Conservation (phyloP, 2,797 vertebrate species). For the Sebastes kiyomatsui region DNA sequence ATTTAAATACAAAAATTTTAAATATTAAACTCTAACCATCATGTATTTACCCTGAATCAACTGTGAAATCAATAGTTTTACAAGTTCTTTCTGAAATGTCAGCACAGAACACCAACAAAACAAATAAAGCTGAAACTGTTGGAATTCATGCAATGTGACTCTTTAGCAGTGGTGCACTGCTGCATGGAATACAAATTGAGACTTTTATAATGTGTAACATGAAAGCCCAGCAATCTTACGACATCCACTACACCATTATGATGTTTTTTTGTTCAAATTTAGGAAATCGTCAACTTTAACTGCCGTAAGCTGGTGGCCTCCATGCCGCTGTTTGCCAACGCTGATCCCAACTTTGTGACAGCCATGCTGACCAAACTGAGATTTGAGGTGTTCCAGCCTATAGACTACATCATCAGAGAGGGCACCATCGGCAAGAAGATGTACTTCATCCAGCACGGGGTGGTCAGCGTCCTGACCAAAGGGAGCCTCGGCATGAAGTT, state of each 20-base stretch:
- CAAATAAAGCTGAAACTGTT: not conserved
- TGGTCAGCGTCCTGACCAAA: conserved; percentile 92
- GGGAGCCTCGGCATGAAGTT: conserved; percentile 93
- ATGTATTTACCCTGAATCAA: not conserved
- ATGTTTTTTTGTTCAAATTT: not conserved
- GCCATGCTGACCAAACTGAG: conserved; percentile 94
- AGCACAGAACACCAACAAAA: not conserved
- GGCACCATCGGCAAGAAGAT: conserved; percentile 97
- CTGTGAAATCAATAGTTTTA: not conserved
- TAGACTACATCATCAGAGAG: conserved; percentile 91
- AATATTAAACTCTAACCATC: not conserved
- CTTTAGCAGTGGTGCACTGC: too few species aligned
- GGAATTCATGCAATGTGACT: not conserved
- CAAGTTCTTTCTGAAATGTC: not conserved
- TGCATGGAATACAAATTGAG: too few species aligned
- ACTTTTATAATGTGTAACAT: too few species aligned
- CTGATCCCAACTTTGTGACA: conserved; percentile 94
- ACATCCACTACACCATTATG: not conserved
- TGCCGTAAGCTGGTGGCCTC: conserved; percentile 95
- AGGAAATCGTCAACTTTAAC: conserved; percentile 97
- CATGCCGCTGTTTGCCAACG: conserved; percentile 94
- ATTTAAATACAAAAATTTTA: not conserved
- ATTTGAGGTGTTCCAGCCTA: conserved; percentile 94
- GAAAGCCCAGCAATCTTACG: too few species aligned
- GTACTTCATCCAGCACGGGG: conserved; percentile 96